Evolutionary conservation across 1,140 invertebrate species (phyloP), one percentile per base, ranked within the genome.

Genomic region (Drosophila sucinea): DNA sequence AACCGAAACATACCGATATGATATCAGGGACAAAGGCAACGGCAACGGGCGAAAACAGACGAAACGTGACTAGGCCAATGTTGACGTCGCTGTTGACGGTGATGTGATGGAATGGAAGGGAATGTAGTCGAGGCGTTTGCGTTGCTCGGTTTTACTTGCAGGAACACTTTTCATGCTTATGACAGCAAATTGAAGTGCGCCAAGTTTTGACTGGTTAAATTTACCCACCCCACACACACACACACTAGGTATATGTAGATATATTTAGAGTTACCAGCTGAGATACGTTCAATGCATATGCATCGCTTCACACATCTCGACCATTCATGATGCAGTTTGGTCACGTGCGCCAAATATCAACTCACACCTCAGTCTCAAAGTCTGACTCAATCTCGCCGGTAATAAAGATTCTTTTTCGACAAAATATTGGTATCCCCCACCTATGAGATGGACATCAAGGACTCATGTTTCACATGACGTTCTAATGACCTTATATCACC

Each of bases 51-150:
- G 30, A 30, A 68, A 33, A 56, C 1, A 47, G 60, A 17, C 25
- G 67, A 85, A 85, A 84, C 81, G 81, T 84, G 81, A 84, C 81
- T 85, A 85, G 77, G 73, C 77, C 81, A 85, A 85, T 74, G 73
- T 76, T 81, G 57, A 61, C 41, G 58, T 35, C 67, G 67, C 47
- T 60, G 57, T 51, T 44, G 41, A 44, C 54, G 30, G 32, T 54
- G 70, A 67, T 64, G 64, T 67, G 62, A 61, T 44, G 54, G 25
- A 30, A 17, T n/a, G 55, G 32, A 8, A 23, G 30, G 55, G 7
- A 10, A 32, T 7, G 32, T 40, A 35, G 67, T 70, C 70, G 70
- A 67, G 64, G 55, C 64, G 38, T 33, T 60, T 47, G 44, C 11
- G 6, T 51, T 25, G 17, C 17, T 25, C 23, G 44, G 23, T 25